Evolutionary conservation across 2,797 vertebrate species (phyloP).

Genomic region (Mycteria americana): DNA sequence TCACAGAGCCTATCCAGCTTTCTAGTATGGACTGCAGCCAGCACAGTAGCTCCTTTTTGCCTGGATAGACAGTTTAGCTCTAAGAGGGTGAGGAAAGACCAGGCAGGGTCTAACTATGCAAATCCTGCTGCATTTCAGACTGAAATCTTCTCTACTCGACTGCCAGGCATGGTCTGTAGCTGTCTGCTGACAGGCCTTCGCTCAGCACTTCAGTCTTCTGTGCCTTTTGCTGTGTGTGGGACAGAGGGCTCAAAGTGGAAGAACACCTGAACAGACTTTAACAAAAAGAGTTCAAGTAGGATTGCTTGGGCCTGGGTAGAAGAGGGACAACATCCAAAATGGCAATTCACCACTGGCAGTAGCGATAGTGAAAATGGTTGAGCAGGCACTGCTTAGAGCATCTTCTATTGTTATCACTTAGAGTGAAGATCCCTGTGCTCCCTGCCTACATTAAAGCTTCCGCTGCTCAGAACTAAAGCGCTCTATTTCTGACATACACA

Average conservation of each 20-base stretch:
- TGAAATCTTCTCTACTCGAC: not conserved
- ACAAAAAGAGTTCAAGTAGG: not conserved
- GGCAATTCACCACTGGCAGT: not conserved
- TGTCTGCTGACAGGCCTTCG: not conserved
- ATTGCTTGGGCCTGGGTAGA: not conserved
- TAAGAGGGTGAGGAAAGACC: not conserved
- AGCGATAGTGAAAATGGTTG: not conserved
- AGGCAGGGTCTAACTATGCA: not conserved
- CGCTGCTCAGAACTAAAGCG: not conserved
- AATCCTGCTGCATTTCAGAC: not conserved
- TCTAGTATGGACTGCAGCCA: not conserved
- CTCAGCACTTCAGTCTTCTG: not conserved
- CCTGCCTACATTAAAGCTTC: not conserved
- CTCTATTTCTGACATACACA: not conserved
- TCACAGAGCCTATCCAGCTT: not conserved
- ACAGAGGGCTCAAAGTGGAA: not conserved
- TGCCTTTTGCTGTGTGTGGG: not conserved
- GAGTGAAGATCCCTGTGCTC: not conserved
- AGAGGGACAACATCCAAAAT: not conserved
- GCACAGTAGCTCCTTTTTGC: not conserved
- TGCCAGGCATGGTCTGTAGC: not conserved
- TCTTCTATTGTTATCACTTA: not conserved
- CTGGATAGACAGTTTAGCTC: not conserved
- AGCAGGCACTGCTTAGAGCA: not conserved
- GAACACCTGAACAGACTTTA: not conserved